Percentiles rank a stretch among this genome's conserved stretches.
These are phyloP conservation scores for Parnassius mnemosyne DNA, from an alignment of 2,888 invertebrate species.

Conservation along the genomic window DNA sequence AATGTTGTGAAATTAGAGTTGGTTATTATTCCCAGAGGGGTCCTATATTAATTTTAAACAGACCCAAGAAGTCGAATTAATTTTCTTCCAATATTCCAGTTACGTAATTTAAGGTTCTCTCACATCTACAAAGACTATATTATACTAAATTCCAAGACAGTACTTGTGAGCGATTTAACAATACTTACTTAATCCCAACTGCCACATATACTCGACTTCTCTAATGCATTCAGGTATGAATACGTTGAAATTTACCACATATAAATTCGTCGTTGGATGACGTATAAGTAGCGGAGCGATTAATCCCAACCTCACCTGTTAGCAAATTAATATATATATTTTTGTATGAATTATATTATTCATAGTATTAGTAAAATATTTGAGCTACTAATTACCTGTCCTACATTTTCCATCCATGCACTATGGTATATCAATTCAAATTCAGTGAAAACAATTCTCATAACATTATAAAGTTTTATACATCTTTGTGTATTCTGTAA, in stretches of 20 bases:
- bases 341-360: too few relatives aligned
- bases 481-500: constrained; percentile 76
- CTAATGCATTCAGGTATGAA: constrained; percentile 86
- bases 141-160: too few relatives aligned
- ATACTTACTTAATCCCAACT: constrained; percentile 83
- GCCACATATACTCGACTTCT: constrained; percentile 91
- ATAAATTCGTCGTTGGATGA: constrained; percentile 83
- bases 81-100: too few relatives aligned
- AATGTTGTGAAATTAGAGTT: too few relatives aligned
- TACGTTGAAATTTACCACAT: constrained; percentile 86
- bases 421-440: constrained; percentile 91
- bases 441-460: constrained; percentile 89
- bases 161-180: constrained; percentile 15
- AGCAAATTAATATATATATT: not conserved
- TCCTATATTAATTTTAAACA: too few relatives aligned
- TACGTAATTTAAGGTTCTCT: too few relatives aligned
- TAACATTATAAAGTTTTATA: constrained; percentile 88
- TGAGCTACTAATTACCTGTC: constrained; percentile 74
- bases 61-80: too few relatives aligned
- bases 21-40: too few relatives aligned
- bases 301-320: constrained; percentile 82
- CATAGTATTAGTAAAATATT: too few relatives aligned
- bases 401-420: constrained; percentile 89
- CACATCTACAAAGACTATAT: too few relatives aligned
- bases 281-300: constrained; percentile 86